Evolutionary conservation across 2,797 vertebrate genomes (phyloP).

Genomic region (Bradypodion pumilum): DNA sequence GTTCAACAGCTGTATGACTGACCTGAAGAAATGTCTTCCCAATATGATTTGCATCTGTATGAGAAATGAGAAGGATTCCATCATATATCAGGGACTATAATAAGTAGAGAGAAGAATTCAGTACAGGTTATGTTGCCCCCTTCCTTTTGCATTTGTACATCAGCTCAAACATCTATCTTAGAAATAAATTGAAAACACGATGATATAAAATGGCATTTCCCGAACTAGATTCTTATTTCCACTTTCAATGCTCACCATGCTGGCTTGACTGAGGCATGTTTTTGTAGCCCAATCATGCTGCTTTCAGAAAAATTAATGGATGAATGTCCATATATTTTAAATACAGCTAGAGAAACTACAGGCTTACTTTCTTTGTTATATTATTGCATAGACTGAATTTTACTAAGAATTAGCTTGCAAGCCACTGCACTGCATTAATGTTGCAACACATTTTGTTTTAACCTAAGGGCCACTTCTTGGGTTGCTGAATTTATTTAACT

Average conservation of each 20-base stretch:
- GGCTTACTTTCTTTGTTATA: not conserved
- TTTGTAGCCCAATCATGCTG: not conserved
- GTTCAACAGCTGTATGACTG: not conserved
- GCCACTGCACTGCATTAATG: not conserved
- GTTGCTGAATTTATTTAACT: not conserved
- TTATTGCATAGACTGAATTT: not conserved
- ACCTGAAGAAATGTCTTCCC: not conserved
- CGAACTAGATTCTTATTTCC: not conserved
- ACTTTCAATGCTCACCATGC: too few species aligned
- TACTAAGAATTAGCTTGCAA: not conserved
- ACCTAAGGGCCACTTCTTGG: not conserved
- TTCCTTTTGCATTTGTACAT: not conserved
- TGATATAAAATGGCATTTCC: not conserved
- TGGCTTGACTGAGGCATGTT: not conserved
- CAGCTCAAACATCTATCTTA: not conserved
- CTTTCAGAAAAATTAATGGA: not conserved
- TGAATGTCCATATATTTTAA: not conserved
- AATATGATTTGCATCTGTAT: not conserved
- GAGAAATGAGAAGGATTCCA: not conserved
- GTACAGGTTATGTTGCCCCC: not conserved
- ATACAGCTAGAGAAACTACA: not conserved
- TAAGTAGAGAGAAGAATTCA: slow-evolving; percentile 2
- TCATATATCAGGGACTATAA: not conserved
- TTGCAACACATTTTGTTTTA: not conserved
- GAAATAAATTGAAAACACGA: not conserved